Conservation (phyloP, 1,140 invertebrate species). For the Phymorhynchus buccinoides region DNA sequence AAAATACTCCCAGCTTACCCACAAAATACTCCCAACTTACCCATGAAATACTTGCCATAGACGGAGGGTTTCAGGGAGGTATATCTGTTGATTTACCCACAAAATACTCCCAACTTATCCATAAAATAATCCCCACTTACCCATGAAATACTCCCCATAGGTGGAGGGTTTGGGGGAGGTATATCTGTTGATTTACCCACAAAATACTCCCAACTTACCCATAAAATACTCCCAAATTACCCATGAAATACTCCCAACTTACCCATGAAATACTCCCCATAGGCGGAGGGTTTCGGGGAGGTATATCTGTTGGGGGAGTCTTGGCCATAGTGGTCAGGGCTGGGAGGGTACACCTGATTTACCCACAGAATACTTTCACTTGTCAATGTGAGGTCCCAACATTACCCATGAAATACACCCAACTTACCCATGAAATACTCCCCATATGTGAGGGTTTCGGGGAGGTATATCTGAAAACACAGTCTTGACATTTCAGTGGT, state of each 20-base stretch:
- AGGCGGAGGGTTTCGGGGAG: conserved; percentile 82
- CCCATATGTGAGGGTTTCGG: conserved; percentile 80
- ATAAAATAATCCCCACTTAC: not conserved
- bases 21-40: not conserved
- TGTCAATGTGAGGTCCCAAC: not conserved
- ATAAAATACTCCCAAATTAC: not conserved
- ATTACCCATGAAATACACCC: not conserved
- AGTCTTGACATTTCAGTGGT: conserved; percentile 91
- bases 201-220: not conserved
- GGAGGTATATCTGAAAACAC: conserved; percentile 83
- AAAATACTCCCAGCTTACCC: not conserved
- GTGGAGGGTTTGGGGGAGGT: no score
- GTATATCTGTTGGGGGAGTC: conserved; percentile 84
- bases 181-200: not conserved
- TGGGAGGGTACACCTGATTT: conserved; percentile 58
- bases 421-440: conserved; percentile 77
- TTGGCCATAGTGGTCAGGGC: conserved; percentile 87
- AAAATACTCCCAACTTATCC: not conserved
- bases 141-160: not conserved
- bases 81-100: not conserved
- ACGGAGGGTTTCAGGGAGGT: no score
- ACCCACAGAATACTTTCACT: not conserved
- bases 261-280: conserved; percentile 78
- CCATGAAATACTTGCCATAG: not conserved
- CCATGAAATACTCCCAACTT: conserved; percentile 47